Evolutionary conservation across 1,140 invertebrate species (phyloP).

Genomic region (Drosophila cardini): DNA sequence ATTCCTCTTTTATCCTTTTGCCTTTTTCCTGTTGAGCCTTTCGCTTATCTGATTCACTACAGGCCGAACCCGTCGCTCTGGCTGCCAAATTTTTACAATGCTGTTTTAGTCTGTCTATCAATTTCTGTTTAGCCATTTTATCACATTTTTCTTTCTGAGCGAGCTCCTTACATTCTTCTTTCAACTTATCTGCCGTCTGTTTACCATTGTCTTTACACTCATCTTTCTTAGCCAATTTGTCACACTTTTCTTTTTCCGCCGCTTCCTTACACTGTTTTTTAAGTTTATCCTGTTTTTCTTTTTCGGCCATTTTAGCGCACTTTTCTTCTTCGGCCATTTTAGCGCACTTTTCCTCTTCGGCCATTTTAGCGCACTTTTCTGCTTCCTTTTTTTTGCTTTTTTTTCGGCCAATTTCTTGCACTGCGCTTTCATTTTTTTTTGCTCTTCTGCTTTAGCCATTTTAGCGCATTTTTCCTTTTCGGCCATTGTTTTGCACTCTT

Average conservation of each 20-base stretch:
- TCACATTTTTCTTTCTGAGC: constrained; percentile 1
- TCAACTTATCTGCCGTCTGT: background rate
- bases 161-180: background rate
- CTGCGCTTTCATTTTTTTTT: background rate
- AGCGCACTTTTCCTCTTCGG: no score
- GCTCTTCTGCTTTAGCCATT: constrained; percentile 6
- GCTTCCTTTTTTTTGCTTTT: background rate
- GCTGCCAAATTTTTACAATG: constrained; percentile 7
- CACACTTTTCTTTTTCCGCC: constrained; percentile 15
- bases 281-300: background rate
- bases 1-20: constrained; percentile 10
- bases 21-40: constrained; percentile 8
- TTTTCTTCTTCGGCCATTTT: background rate
- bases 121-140: constrained; percentile 1
- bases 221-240: constrained; percentile 5
- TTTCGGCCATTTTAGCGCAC: background rate
- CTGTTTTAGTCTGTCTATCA: constrained; percentile 11
- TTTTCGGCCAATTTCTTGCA: background rate
- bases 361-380: background rate
- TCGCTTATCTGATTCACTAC: background rate
- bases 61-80: constrained; percentile 2
- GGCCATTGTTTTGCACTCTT: background rate
- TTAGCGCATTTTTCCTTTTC: constrained; percentile 17
- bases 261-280: constrained; percentile 17
- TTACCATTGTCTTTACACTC: background rate